Percentiles rank a stretch among this genome's conserved stretches.
Conservation (phyloP, 2,797 vertebrate species). For the Hydrolagus colliei region DNA sequence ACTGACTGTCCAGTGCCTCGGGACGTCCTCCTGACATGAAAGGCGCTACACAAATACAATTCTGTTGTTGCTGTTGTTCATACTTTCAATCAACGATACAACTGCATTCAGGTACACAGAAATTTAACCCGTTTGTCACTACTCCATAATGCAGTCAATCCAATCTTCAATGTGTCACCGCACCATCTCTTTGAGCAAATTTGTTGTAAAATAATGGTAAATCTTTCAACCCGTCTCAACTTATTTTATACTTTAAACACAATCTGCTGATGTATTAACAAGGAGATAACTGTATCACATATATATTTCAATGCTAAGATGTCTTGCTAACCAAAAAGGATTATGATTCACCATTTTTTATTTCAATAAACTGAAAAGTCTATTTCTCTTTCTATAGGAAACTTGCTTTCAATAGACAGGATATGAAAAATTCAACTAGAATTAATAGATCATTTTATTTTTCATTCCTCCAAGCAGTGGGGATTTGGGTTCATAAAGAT, state of each 20-base stretch:
- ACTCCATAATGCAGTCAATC: background rate
- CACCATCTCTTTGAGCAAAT: background rate
- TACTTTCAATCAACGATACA: background rate
- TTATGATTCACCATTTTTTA: background rate
- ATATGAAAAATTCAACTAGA: background rate
- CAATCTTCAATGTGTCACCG: background rate
- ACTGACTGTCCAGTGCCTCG: too few species aligned
- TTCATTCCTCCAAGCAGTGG: background rate
- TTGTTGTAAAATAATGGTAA: background rate
- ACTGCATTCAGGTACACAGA: background rate
- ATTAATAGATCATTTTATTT: background rate
- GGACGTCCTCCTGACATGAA: too few species aligned
- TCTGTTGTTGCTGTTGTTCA: too few species aligned
- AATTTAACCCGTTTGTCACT: background rate
- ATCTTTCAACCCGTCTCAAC: too few species aligned
- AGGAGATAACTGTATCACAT: too few species aligned
- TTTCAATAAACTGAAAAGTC: background rate
- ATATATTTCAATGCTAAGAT: too few species aligned
- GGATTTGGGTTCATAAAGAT: too few species aligned
- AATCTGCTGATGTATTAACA: too few species aligned
- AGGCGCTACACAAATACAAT: too few species aligned
- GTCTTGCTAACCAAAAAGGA: too few species aligned
- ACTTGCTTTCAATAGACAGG: background rate
- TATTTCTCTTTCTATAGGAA: background rate
- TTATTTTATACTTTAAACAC: too few species aligned